A percentile compares a stretch with the other conserved stretches of the same genome.
Conservation (phyloP, 2,113 vertebrate genomes). For the Panurus biarmicus region DNA sequence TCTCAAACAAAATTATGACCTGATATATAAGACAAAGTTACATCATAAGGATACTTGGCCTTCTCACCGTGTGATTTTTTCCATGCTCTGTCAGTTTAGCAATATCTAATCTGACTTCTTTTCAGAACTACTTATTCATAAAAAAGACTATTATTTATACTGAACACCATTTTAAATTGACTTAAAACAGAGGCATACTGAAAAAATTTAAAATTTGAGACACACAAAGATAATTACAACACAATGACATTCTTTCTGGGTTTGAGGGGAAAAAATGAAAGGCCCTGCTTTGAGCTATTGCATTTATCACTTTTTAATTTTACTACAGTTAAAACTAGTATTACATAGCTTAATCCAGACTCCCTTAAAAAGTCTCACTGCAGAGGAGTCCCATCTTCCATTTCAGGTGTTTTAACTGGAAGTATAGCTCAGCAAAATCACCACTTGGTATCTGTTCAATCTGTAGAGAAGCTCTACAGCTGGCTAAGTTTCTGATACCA, state of each 20-base stretch:
- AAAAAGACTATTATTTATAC: background rate
- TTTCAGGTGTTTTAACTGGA: background rate
- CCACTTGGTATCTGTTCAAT: background rate
- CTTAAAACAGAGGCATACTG: background rate
- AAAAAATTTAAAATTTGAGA: background rate
- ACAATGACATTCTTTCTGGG: background rate
- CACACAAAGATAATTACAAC: background rate
- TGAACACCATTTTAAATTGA: background rate
- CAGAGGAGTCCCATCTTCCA: background rate
- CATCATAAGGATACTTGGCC: background rate
- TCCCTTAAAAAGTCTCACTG: background rate
- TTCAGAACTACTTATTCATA: background rate
- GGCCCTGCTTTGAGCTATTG: background rate
- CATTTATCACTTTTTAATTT: background rate
- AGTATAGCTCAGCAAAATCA: background rate
- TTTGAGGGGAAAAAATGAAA: background rate
- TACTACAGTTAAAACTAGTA: background rate
- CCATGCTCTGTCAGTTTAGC: background rate
- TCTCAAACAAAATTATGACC: slow-evolving; percentile 31
- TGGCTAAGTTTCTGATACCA: background rate
- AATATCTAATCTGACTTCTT: background rate
- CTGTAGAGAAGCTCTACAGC: background rate
- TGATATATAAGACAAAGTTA: slow-evolving; percentile 18
- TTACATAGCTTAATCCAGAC: background rate
- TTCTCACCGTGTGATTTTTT: slow-evolving; percentile 11